A percentile compares a stretch with the other conserved stretches of the same genome.
Conservation (phyloP, 64 coral and sea anemone genomes). For the Anthopleura sola region DNA sequence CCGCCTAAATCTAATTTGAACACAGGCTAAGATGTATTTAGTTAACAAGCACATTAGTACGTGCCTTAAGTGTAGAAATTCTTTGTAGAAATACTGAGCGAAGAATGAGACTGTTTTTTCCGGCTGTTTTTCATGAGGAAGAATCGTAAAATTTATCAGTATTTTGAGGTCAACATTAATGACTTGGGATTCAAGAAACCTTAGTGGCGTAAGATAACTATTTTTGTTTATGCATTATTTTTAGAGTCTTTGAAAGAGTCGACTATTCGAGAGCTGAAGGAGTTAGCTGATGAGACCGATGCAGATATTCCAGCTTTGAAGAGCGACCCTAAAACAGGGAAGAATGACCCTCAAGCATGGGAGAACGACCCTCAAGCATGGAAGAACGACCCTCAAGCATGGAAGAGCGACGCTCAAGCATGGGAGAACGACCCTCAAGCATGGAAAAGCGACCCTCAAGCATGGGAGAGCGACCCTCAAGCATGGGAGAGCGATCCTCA, state of each 20-base stretch:
- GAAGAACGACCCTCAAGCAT: constrained; percentile 11
- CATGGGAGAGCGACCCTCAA: neutral
- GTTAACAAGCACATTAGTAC: too few species aligned
- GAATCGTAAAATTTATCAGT: neutral
- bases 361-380: constrained; percentile 2
- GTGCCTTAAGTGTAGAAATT: too few species aligned
- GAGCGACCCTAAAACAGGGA: neutral
- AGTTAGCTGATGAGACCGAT: neutral
- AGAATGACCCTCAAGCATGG: constrained; percentile 1
- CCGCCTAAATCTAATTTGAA: neutral
- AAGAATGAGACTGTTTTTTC: neutral
- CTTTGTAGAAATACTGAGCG: too few species aligned
- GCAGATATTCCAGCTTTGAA: neutral
- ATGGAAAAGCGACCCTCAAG: neutral
- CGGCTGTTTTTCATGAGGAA: neutral
- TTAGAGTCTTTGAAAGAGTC: neutral
- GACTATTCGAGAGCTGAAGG: neutral
- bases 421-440: constrained; percentile 12
- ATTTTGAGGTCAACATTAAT: too few species aligned
- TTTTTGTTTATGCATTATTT: neutral
- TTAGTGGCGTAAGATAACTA: too few species aligned
- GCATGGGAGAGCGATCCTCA: neutral
- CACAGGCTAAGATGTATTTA: neutral
- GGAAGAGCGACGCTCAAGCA: neutral
- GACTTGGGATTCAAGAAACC: too few species aligned